A percentile compares a stretch with the other conserved stretches of the same genome.
These are phyloP conservation scores for Xiphophorus birchmanni DNA, from an alignment of 2,797 vertebrate genomes.

Conservation along the genomic window DNA sequence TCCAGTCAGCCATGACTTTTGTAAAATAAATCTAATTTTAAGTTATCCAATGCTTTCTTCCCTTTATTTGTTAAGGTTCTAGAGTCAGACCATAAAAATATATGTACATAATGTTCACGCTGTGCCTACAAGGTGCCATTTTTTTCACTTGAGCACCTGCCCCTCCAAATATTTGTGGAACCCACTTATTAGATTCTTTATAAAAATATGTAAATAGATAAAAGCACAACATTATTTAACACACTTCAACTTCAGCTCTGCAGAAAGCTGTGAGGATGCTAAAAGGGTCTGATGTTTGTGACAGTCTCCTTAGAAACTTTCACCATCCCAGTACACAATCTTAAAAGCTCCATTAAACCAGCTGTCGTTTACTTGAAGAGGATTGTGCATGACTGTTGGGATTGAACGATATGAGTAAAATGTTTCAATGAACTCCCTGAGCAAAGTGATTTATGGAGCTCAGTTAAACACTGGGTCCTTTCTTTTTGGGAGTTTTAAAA, in stretches of 20 bases:
- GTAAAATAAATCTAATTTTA: too few species aligned
- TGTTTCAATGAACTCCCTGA: background rate
- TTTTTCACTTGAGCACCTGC: too few species aligned
- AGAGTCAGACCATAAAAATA: too few species aligned
- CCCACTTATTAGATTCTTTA: background rate
- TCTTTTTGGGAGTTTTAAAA: slow-evolving; percentile 14
- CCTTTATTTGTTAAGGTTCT: too few species aligned
- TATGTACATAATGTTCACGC: too few species aligned
- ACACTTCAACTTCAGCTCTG: background rate
- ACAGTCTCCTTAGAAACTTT: background rate
- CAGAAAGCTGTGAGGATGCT: background rate
- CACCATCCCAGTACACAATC: background rate
- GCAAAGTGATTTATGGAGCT: background rate
- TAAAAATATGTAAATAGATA: background rate
- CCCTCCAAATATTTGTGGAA: too few species aligned
- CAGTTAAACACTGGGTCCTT: slow-evolving; percentile 19
- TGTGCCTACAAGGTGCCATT: too few species aligned
- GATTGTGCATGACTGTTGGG: background rate
- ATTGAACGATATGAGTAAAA: background rate
- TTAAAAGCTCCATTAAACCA: background rate
- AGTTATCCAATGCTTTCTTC: too few species aligned
- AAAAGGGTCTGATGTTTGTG: background rate
- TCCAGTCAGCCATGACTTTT: too few species aligned
- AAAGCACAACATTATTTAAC: background rate
- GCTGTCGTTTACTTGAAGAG: background rate